A percentile compares a stretch with the other conserved stretches of the same genome.
Conservation (phyloP, 1,140 invertebrate genomes). For the Idris sp. region DNA sequence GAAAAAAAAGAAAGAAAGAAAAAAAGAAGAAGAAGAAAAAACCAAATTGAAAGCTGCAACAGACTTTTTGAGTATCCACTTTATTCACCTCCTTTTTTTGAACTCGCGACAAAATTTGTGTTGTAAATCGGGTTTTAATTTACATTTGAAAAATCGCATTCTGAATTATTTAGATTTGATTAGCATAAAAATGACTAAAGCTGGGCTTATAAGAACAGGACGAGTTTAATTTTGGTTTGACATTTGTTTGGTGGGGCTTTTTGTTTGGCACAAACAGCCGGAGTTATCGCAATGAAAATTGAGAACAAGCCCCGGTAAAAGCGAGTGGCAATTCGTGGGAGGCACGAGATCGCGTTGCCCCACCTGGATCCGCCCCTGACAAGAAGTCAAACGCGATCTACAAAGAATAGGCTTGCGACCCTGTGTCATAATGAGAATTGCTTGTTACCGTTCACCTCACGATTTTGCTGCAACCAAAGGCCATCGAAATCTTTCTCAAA, state of each 20-base stretch:
- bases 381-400: slow-evolving; percentile 31
- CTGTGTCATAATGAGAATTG: slow-evolving; percentile 45
- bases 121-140: slow-evolving; percentile 21
- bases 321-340: slow-evolving; percentile 31
- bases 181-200: slow-evolving; percentile 30
- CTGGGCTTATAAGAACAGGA: neutral
- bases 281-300: slow-evolving; percentile 22
- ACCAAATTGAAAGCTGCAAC: slow-evolving; percentile 1
- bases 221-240: slow-evolving; percentile 20
- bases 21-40: neutral
- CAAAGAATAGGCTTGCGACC: slow-evolving; percentile 47
- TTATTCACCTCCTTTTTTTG: slow-evolving; percentile 3
- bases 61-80: slow-evolving; percentile 4
- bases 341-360: slow-evolving; percentile 31
- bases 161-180: slow-evolving; percentile 4
- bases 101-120: slow-evolving; percentile 17
- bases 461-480: slow-evolving; percentile 33
- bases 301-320: slow-evolving; percentile 36
- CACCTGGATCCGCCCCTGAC: slow-evolving; percentile 48
- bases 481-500: too few relatives aligned
- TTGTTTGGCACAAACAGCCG: slow-evolving; percentile 6
- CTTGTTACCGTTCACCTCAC: slow-evolving; percentile 53
- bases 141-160: slow-evolving; percentile 21
- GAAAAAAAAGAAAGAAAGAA: neutral
- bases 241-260: slow-evolving; percentile 37